Percentiles rank a stretch among this genome's conserved stretches.
These are phyloP conservation scores for Philaenus spumarius DNA, from an alignment of 1,140 invertebrate species.

Conservation along the genomic window DNA sequence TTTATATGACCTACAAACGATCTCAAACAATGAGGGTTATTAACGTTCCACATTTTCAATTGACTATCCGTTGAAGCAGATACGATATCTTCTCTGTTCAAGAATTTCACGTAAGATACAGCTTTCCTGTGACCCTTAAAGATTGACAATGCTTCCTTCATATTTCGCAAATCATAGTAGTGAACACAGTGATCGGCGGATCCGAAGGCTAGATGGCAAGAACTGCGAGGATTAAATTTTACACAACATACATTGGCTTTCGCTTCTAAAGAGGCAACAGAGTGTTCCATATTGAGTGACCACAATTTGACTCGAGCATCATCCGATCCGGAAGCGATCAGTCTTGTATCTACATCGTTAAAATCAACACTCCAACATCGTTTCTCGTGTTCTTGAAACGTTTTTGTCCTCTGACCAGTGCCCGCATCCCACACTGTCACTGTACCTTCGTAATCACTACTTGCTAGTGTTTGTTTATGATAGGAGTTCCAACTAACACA, in stretches of 20 bases:
- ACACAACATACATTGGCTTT: constrained; percentile 96
- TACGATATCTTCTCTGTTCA: constrained; percentile 83
- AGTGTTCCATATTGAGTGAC: constrained; percentile 82
- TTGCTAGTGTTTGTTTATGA: constrained; percentile 82
- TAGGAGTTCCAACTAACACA: constrained; percentile 94
- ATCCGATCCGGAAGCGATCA: constrained; percentile 92
- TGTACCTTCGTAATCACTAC: constrained; percentile 93
- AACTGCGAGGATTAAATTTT: constrained; percentile 87
- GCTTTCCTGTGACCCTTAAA: constrained; percentile 93
- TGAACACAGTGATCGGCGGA: constrained; percentile 96
- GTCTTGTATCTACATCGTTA: constrained; percentile 82
- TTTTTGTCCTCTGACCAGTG: constrained; percentile 64
- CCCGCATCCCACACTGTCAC: constrained; percentile 91
- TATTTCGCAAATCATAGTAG: constrained; percentile 89
- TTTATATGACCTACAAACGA: constrained; percentile 92
- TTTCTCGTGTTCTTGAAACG: constrained; percentile 89
- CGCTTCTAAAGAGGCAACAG: constrained; percentile 78
- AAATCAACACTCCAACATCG: constrained; percentile 96
- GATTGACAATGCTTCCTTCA: constrained; percentile 71
- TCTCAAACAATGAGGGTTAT: constrained; percentile 69
- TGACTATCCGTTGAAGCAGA: constrained; percentile 94
- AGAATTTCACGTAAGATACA: constrained; percentile 93
- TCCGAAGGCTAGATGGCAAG: constrained; percentile 84
- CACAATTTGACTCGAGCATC: constrained; percentile 93
- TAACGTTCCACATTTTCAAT: constrained; percentile 89